These are phyloP conservation scores for Gymnarchus niloticus DNA, from an alignment of 2,113 vertebrate species.

Conservation along the genomic window DNA sequence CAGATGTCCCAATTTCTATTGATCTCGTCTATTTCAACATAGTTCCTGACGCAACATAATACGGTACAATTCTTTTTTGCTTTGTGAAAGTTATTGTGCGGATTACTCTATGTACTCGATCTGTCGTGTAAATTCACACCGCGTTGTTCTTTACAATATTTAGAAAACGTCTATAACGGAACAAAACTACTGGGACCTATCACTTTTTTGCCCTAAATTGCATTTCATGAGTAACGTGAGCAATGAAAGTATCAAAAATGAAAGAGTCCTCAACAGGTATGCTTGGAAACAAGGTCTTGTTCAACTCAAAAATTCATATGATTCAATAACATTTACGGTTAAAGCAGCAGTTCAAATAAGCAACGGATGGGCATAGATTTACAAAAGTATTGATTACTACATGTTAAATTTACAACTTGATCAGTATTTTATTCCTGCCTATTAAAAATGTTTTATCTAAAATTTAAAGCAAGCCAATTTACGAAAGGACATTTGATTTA, in stretches of 20 bases:
- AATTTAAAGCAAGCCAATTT: not conserved
- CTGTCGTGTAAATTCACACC: not conserved
- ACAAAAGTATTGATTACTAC: not conserved
- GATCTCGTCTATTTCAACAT: not conserved
- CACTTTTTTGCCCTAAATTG: slow-evolving; percentile 66
- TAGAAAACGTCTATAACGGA: too few species aligned
- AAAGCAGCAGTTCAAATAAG: not conserved
- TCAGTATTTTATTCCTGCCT: not conserved
- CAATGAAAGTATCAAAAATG: slow-evolving; percentile 72
- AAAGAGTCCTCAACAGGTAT: slow-evolving; percentile 75
- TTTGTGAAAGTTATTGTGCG: not conserved
- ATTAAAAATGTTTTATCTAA: not conserved
- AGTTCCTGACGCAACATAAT: not conserved
- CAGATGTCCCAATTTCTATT: not conserved
- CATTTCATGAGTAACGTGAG: slow-evolving; percentile 72
- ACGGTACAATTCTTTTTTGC: not conserved
- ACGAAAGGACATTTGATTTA: too few species aligned
- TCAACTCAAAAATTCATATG: not conserved
- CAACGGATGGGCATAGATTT: not conserved
- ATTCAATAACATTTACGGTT: not conserved
- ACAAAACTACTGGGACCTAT: too few species aligned
- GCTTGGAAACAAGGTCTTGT: slow-evolving; percentile 59
- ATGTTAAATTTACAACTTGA: not conserved
- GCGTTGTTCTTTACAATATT: not conserved
- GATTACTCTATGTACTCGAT: not conserved